Evolutionary conservation across 2,888 invertebrate genomes (phyloP).

Genomic region (Meiosimyza decipiens): DNA sequence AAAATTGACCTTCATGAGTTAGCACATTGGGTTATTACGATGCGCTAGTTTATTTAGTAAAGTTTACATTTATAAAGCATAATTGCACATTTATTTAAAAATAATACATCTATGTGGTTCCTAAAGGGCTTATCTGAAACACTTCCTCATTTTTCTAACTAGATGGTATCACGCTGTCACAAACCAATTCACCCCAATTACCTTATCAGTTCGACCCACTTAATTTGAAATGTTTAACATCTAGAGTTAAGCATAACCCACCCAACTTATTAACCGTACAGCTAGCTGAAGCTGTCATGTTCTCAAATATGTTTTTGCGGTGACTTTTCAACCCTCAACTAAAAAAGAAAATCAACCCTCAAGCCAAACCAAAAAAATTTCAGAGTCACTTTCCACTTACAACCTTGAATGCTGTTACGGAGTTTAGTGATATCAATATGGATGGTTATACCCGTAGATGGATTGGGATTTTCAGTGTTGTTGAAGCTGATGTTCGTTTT

Average conservation of each 20-base stretch:
- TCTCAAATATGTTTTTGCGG: not conserved
- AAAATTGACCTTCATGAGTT: too few relatives aligned
- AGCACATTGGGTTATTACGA: too few relatives aligned
- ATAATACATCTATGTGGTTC: too few relatives aligned
- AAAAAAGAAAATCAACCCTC: too few relatives aligned
- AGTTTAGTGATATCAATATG: constrained; percentile 1
- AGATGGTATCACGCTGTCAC: too few relatives aligned
- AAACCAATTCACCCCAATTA: constrained; percentile 26
- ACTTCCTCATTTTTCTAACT: too few relatives aligned
- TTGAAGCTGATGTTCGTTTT: constrained; percentile 40
- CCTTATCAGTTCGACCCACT: constrained; percentile 30
- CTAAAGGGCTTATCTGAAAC: too few relatives aligned
- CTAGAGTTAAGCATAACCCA: constrained; percentile 11
- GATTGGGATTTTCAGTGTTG: too few relatives aligned
- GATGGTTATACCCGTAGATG: not conserved
- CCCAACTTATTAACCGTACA: not conserved
- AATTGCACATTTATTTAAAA: too few relatives aligned
- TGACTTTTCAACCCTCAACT: too few relatives aligned
- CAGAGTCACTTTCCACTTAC: constrained; percentile 14
- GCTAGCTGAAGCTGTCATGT: constrained; percentile 13
- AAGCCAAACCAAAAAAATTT: not conserved
- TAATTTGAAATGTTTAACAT: constrained; percentile 32
- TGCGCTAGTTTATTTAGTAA: too few relatives aligned
- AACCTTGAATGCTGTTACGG: not conserved
- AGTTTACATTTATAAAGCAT: too few relatives aligned